phyloP scores from a whole-genome alignment of 2,888 invertebrate species.

The Cecidostiba fungosa region DNA sequence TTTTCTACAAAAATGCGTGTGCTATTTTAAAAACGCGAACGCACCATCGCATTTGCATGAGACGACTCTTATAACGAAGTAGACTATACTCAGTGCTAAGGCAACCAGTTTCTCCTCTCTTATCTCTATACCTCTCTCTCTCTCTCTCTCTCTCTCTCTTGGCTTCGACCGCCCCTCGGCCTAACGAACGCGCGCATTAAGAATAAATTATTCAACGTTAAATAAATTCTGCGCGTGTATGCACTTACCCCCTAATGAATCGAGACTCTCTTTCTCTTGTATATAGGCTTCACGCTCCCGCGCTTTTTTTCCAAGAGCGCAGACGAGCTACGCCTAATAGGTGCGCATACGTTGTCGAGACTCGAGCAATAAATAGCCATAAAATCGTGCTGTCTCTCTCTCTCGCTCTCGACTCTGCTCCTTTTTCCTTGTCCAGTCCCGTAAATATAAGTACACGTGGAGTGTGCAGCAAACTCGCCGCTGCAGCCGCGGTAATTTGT shows the following conservation, averaged over 20 bases:
- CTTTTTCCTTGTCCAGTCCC: neutral
- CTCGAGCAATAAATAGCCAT: conserved; percentile 47
- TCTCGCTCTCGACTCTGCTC: neutral
- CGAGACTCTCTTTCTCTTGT: conserved; percentile 27
- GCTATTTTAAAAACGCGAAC: neutral
- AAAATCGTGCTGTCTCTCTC: conserved; percentile 44
- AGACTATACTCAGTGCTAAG: neutral
- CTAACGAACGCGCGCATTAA: conserved; percentile 52
- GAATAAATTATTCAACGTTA: conserved; percentile 55
- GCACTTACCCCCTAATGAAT: conserved; percentile 35
- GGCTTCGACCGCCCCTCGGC: neutral
- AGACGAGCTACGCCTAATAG: conserved; percentile 31
- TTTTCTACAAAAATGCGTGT: neutral
- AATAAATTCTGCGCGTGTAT: conserved; percentile 38
- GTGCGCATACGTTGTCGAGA: conserved; percentile 7
- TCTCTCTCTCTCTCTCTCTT: too few species aligned
- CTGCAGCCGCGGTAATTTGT: conserved; percentile 26
- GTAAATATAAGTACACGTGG: conserved; percentile 27
- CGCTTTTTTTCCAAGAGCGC: conserved; percentile 35
- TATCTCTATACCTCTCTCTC: too few species aligned
- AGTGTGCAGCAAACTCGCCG: neutral
- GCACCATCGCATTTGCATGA: conserved; percentile 12
- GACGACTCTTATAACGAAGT: neutral
- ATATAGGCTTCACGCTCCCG: neutral
- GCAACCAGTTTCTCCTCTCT: conserved; percentile 34